Evolutionary conservation across 2,888 invertebrate species (phyloP).

Genomic region (Andrena camellia): DNA sequence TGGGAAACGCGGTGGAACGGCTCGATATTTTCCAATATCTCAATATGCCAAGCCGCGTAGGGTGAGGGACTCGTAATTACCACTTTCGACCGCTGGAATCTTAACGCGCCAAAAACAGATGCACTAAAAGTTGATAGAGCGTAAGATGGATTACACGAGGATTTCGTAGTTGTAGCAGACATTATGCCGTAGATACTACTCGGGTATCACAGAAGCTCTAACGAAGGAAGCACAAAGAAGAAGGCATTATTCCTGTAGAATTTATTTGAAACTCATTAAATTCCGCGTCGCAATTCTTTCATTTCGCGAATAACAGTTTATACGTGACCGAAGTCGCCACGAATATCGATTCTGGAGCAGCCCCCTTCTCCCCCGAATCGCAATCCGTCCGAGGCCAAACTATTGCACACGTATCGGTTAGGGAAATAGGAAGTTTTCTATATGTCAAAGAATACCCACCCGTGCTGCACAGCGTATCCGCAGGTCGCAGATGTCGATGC

Average conservation of each 20-base stretch:
- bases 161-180: no score
- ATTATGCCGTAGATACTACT: no score
- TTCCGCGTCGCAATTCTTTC: not conserved
- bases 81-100: no score
- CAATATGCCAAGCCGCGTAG: not conserved
- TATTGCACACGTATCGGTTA: constrained; percentile 6
- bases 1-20: not conserved
- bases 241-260: no score
- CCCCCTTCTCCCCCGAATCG: not conserved
- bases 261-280: no score
- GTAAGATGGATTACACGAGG: no score
- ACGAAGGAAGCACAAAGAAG: no score
- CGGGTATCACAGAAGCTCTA: no score
- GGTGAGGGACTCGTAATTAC: no score
- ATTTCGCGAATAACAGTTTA: not conserved
- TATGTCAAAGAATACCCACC: constrained; percentile 17
- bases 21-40: not conserved
- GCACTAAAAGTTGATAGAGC: no score
- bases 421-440: constrained; percentile 41
- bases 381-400: not conserved
- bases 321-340: constrained; percentile 5
- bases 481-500: constrained; percentile 36
- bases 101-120: no score
- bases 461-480: not conserved
- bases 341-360: not conserved